Evolutionary conservation across 1,140 invertebrate species (phyloP), one percentile per base, ranked within the genome.

Genomic region (Papilio xuthus): DNA sequence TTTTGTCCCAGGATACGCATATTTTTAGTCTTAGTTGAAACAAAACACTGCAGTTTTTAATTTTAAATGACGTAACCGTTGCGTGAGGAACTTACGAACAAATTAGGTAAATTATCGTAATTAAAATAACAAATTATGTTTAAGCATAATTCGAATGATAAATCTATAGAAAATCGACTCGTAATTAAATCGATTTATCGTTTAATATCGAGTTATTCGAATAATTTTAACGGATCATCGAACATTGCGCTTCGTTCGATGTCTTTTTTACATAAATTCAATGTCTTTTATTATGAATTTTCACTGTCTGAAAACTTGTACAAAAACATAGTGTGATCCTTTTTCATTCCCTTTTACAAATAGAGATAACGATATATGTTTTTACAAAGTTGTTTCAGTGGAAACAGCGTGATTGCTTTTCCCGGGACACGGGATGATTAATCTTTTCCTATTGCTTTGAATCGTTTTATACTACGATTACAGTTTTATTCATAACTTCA

Each of bases 191-290:
- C 32, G 32, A 37, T 56, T 56, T 15, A 67, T 28, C 23, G 56
- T 60, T 60, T 12, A 23, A 4, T 15, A 15, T 15, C 60, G 10
- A 26, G 10, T 26, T 2, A 26, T 13, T 9, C 7, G 56, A 28
- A 67, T 67, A 67, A 18, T 28, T 63, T 67, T 67, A 28, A 67
- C 60, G 26, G 60, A 67, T 67, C 60, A 67, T 67, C 13, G 60
- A 28, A 28, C 60, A 67, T 26, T 28, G 26, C 60, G 60, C 12
- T 67, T 23, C 20, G 20, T 67, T 28, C 60, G 23, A 67, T 18
- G 23, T 28, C 2, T 26, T 60, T 26, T 60, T 60, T 28, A 28
- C 26, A 63, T 63, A 32, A 67, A 32, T 67, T 67, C 60, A 32
- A 28, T 67, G 60, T 67, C 60, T 67, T 6, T 63, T 13, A 63